Conservation (phyloP, 92 coral and sea anemone species). For the Umimayanthus chanpuru region DNA sequence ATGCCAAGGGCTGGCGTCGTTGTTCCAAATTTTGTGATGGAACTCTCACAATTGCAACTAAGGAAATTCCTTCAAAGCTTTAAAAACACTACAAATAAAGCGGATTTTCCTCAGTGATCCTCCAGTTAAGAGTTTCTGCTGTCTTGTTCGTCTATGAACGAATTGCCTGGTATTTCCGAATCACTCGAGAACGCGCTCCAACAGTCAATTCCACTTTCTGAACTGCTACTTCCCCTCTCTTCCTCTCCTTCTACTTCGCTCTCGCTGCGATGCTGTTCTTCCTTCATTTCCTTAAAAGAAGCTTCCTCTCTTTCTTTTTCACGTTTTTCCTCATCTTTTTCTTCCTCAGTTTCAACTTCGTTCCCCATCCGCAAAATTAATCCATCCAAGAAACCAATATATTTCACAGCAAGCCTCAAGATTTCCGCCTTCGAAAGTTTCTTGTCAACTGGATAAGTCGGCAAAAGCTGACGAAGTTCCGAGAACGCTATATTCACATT, state of each 20-base stretch:
- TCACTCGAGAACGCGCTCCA: conserved; percentile 42
- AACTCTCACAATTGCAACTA: background rate
- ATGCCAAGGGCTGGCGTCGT: background rate
- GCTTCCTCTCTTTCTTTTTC: background rate
- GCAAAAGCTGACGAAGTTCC: conserved; percentile 50
- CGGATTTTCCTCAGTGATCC: background rate
- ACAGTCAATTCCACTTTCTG: conserved; percentile 42
- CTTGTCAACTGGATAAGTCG: conserved; percentile 57
- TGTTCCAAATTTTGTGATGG: background rate
- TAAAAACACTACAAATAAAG: background rate
- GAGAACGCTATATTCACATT: conserved; percentile 58
- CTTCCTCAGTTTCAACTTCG: background rate
- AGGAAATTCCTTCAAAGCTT: background rate
- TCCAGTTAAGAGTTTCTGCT: background rate
- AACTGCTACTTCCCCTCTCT: conserved; percentile 32
- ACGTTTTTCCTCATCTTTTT: background rate
- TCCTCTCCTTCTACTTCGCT: conserved; percentile 7
- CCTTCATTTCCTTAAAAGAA: background rate
- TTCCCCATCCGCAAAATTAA: conserved; percentile 22
- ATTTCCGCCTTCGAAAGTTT: conserved; percentile 62
- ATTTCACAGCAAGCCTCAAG: conserved; percentile 56
- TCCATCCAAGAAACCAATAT: conserved; percentile 47
- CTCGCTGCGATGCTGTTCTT: background rate
- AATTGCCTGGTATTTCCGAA: conserved; percentile 40
- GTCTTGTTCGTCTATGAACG: background rate